Percentiles rank a stretch among this genome's conserved stretches.
Conservation (phyloP, 2,113 vertebrate species). For the Leptobrachium leishanense region DNA sequence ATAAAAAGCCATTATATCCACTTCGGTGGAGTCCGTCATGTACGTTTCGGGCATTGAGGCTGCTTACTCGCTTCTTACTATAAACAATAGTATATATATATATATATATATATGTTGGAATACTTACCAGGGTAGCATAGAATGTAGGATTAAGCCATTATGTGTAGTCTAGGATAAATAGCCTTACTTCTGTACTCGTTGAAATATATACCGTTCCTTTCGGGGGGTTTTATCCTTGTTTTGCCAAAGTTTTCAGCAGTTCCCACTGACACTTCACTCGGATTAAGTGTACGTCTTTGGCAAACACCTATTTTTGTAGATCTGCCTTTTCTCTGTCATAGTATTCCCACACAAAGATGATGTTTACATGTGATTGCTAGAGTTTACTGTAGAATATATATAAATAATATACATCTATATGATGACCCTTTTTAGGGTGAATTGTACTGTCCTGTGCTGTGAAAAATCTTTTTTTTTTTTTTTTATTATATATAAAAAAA, state of each 20-base stretch:
- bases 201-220: slow-evolving; percentile 17
- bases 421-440: slow-evolving; percentile 65
- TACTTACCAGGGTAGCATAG: slow-evolving; percentile 43
- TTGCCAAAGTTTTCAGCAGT: slow-evolving; percentile 43
- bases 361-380: slow-evolving; percentile 79
- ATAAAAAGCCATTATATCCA: slow-evolving; percentile 59
- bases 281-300: slow-evolving; percentile 68
- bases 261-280: slow-evolving; percentile 49
- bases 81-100: too few relatives aligned
- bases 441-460: slow-evolving; percentile 71
- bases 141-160: slow-evolving; percentile 64
- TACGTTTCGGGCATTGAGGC: slow-evolving; percentile 27
- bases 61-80: slow-evolving; percentile 6
- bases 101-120: slow-evolving; percentile 9
- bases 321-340: slow-evolving; percentile 75
- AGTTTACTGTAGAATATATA: slow-evolving; percentile 67
- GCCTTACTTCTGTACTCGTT: slow-evolving; percentile 64
- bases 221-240: slow-evolving; percentile 47
- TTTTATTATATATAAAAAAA: too few relatives aligned
- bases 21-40: background rate
- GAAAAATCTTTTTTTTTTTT: slow-evolving; percentile 66
- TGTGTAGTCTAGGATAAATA: slow-evolving; percentile 66
- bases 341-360: slow-evolving; percentile 73
- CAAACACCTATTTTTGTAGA: slow-evolving; percentile 73
- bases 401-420: slow-evolving; percentile 62